phyloP scores from a whole-genome alignment of 2,797 vertebrate species.

The Poecilia velifera region DNA sequence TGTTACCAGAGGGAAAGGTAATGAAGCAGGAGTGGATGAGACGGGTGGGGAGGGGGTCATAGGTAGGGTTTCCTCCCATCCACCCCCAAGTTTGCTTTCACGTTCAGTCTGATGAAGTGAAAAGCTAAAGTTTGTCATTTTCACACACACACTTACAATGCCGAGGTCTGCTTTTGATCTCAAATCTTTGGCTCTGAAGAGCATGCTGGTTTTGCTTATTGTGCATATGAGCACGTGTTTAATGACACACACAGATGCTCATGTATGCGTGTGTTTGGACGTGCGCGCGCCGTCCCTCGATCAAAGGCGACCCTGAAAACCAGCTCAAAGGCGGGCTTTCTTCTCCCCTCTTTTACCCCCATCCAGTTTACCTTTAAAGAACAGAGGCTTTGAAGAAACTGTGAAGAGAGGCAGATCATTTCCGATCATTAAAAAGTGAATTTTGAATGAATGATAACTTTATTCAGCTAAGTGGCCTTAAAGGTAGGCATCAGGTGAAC shows the following conservation, averaged over 20 bases:
- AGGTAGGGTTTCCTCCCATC: constrained; percentile 9
- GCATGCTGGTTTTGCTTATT: constrained; percentile 41
- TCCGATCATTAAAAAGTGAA: constrained; percentile 55
- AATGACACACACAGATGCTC: neutral
- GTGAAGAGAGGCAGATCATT: constrained; percentile 48
- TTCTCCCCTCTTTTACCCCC: constrained; percentile 14
- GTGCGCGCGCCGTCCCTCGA: constrained; percentile 22
- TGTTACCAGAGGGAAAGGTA: constrained; percentile 29
- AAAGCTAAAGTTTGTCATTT: constrained; percentile 25
- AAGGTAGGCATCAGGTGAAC: constrained; percentile 44
- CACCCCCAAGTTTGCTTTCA: constrained; percentile 8
- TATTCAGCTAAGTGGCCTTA: constrained; percentile 51
- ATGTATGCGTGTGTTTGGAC: neutral
- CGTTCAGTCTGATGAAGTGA: neutral
- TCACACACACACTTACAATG: neutral
- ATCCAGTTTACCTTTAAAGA: constrained; percentile 51
- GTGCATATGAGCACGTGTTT: constrained; percentile 30
- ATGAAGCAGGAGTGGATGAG: constrained; percentile 35
- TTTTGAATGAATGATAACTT: constrained; percentile 53
- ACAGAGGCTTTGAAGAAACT: constrained; percentile 56
- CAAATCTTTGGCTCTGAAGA: constrained; percentile 29
- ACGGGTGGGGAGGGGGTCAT: neutral
- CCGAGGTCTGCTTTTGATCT: constrained; percentile 31
- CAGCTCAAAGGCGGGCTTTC: constrained; percentile 57
- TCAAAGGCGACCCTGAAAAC: constrained; percentile 63